Conservation (phyloP, 1,140 invertebrate species). For the Drosophila subobscura region DNA sequence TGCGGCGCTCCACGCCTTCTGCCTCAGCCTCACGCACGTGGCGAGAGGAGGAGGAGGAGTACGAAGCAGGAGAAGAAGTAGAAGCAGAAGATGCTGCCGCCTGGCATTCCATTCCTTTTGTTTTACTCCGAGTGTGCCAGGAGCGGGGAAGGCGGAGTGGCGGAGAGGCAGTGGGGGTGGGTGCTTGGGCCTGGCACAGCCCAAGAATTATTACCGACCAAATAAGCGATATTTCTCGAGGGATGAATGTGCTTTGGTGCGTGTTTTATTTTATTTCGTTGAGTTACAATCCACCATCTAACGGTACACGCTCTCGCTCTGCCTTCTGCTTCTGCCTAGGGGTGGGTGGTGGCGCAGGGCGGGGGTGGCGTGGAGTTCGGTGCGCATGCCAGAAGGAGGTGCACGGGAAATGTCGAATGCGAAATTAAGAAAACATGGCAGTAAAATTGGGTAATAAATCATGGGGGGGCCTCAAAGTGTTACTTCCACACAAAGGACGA, state of each 20-base stretch:
- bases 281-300: conserved; percentile 79
- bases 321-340: conserved; percentile 11
- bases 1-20: conserved; percentile 58
- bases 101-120: conserved; percentile 61
- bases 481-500: conserved; percentile 36
- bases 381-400: conserved; percentile 76
- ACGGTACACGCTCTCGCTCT: conserved; percentile 61
- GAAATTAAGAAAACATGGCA: conserved; percentile 83
- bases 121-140: conserved; percentile 36
- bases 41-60: conserved; percentile 47
- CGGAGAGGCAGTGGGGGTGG: conserved; percentile 17
- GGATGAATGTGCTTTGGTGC: conserved; percentile 84
- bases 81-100: conserved; percentile 62
- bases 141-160: background rate
- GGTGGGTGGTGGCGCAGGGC: background rate
- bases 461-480: conserved; percentile 76
- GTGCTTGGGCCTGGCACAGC: conserved; percentile 53
- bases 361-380: conserved; percentile 11
- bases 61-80: conserved; percentile 3
- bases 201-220: conserved; percentile 83
- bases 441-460: conserved; percentile 82
- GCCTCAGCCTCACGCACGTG: conserved; percentile 68
- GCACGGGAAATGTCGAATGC: conserved; percentile 79
- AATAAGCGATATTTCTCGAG: conserved; percentile 84
- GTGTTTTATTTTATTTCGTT: conserved; percentile 84